phyloP scores from a whole-genome alignment of 2,797 vertebrate genomes.

The Brotula barbata region DNA sequence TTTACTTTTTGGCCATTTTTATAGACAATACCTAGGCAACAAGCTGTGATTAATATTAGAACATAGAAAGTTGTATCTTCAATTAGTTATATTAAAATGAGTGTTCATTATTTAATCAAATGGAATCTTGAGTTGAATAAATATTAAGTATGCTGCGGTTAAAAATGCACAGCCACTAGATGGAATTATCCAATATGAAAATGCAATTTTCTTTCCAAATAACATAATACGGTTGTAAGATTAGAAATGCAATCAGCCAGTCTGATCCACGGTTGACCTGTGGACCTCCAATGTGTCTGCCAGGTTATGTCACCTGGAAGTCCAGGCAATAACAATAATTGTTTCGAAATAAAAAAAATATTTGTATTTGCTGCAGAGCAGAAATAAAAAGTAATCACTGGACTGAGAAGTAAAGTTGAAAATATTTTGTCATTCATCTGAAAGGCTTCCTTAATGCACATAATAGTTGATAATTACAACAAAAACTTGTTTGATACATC shows the following conservation, averaged over 20 bases:
- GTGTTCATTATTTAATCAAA: too few relatives aligned
- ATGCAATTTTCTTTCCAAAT: background rate
- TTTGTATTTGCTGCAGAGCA: too few relatives aligned
- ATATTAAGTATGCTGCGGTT: background rate
- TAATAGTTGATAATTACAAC: constrained; percentile 80
- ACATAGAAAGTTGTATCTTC: too few relatives aligned
- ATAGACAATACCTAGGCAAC: too few relatives aligned
- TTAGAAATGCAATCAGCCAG: background rate
- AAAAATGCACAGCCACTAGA: background rate
- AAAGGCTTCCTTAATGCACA: too few relatives aligned
- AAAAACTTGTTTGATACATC: constrained; percentile 78
- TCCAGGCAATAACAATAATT: background rate
- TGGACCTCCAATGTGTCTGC: constrained; percentile 8
- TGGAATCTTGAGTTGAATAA: background rate
- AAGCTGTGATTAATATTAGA: too few relatives aligned
- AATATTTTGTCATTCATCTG: too few relatives aligned
- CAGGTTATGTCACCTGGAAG: constrained; percentile 9
- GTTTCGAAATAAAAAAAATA: too few relatives aligned
- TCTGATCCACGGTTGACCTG: background rate
- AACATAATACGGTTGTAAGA: background rate
- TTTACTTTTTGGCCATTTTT: too few relatives aligned
- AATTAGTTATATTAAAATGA: too few relatives aligned
- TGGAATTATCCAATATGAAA: background rate
- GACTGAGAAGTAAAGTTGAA: too few relatives aligned
- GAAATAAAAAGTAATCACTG: too few relatives aligned